Conservation (phyloP, 2,113 vertebrate genomes). For the Symphodus melops region DNA sequence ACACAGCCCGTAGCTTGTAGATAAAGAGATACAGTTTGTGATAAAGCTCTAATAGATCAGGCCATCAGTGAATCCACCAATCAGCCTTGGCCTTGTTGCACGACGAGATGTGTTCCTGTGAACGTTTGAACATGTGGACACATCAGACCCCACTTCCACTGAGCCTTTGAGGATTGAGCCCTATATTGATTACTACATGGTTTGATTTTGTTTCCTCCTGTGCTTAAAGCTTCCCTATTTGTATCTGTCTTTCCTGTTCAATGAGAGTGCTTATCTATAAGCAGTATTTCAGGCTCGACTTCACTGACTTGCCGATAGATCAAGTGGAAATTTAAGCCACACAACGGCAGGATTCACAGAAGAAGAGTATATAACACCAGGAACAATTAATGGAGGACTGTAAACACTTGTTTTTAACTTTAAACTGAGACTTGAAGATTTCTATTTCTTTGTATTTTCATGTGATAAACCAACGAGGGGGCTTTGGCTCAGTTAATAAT, state of each 20-base stretch:
- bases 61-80: slow-evolving; percentile 2
- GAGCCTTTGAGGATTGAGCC: no score
- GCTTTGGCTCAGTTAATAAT: no score
- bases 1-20: slow-evolving; percentile 18
- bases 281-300: slow-evolving; percentile 25
- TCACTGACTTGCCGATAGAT: slow-evolving; percentile 27
- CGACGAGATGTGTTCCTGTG: neutral
- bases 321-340: slow-evolving; percentile 13
- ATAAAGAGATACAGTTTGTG: slow-evolving; percentile 23
- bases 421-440: no score
- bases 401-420: no score
- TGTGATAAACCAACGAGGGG: no score
- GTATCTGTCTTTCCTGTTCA: slow-evolving; percentile 46
- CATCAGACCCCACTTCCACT: neutral
- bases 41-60: neutral
- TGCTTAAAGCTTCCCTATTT: neutral
- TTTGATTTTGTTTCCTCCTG: neutral
- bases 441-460: no score
- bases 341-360: neutral
- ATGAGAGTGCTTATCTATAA: slow-evolving; percentile 50
- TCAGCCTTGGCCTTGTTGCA: neutral
- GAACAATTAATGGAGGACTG: no score
- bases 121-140: neutral
- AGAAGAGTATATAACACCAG: neutral
- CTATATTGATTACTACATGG: neutral